A percentile compares a stretch with the other conserved stretches of the same genome.
These are phyloP conservation scores for Nemapogon koenigi DNA, from an alignment of 2,888 invertebrate genomes.

Conservation along the genomic window DNA sequence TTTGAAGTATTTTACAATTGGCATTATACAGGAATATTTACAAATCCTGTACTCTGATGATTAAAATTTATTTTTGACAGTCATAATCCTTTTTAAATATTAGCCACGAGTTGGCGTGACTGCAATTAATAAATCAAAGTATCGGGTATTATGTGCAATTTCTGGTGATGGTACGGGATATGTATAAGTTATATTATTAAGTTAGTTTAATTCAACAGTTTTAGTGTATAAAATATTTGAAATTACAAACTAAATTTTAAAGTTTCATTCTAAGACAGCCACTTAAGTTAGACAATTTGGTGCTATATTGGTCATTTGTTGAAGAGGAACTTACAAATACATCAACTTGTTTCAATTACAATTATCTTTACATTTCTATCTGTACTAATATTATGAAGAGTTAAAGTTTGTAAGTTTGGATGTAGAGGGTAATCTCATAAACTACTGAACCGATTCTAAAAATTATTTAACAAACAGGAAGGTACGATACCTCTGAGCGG, in stretches of 20 bases:
- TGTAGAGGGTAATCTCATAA: too few relatives aligned
- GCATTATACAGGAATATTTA: neutral
- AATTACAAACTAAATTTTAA: neutral
- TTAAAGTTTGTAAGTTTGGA: too few relatives aligned
- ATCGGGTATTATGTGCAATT: conserved; percentile 89
- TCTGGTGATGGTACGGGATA: conserved; percentile 72
- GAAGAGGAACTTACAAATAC: too few relatives aligned
- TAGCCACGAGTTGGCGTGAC: conserved; percentile 47
- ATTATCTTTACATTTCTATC: too few relatives aligned
- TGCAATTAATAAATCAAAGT: conserved; percentile 66
- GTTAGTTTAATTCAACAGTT: conserved; percentile 21
- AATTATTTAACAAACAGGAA: too few relatives aligned
- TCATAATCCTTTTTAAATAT: conserved; percentile 33
- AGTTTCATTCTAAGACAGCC: conserved; percentile 57
- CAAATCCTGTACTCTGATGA: conserved; percentile 11
- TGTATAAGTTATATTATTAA: neutral
- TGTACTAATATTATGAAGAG: too few relatives aligned
- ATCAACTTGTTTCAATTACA: too few relatives aligned
- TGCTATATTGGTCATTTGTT: too few relatives aligned
- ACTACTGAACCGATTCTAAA: too few relatives aligned
- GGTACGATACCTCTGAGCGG: too few relatives aligned
- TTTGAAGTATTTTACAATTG: conserved; percentile 5
- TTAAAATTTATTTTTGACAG: conserved; percentile 60
- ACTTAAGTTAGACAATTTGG: too few relatives aligned
- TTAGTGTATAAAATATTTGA: conserved; percentile 6